Evolutionary conservation across 1,140 invertebrate species (phyloP).

Genomic region (Procambarus virginalis): DNA sequence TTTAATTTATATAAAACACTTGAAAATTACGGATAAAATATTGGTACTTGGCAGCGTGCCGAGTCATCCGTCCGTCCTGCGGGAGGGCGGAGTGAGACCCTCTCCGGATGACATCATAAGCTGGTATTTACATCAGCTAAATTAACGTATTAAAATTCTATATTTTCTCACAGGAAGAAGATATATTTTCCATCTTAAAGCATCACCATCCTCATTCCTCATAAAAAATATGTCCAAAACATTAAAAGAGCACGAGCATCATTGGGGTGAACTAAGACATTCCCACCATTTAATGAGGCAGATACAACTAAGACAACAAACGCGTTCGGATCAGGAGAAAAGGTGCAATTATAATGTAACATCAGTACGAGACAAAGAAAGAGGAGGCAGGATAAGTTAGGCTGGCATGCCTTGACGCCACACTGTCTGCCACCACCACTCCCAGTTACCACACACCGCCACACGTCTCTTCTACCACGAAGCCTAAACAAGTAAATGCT

Average conservation of each 20-base stretch:
- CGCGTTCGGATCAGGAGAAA: too few species aligned
- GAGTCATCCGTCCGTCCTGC: not conserved
- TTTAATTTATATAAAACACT: too few species aligned
- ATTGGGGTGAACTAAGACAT: too few species aligned
- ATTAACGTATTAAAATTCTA: not conserved
- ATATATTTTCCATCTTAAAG: not conserved
- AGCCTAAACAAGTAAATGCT: not conserved
- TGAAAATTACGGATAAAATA: not conserved
- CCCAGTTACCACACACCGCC: constrained; percentile 11
- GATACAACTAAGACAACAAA: too few species aligned
- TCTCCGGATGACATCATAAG: constrained; percentile 23
- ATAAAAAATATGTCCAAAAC: too few species aligned
- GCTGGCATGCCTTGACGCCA: constrained; percentile 18
- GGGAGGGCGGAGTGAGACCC: not conserved
- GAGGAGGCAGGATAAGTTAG: not conserved
- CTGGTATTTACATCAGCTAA: constrained; percentile 37
- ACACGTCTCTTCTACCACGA: not conserved
- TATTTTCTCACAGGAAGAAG: not conserved
- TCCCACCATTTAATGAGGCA: too few species aligned
- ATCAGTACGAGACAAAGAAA: not conserved
- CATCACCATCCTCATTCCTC: too few species aligned
- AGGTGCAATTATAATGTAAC: too few species aligned
- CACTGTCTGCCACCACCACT: constrained; percentile 31
- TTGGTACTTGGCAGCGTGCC: not conserved
- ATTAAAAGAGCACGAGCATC: too few species aligned